Base-by-base conservation (phyloP, 2,888 invertebrate species). In the Tachina lurida region DNA sequence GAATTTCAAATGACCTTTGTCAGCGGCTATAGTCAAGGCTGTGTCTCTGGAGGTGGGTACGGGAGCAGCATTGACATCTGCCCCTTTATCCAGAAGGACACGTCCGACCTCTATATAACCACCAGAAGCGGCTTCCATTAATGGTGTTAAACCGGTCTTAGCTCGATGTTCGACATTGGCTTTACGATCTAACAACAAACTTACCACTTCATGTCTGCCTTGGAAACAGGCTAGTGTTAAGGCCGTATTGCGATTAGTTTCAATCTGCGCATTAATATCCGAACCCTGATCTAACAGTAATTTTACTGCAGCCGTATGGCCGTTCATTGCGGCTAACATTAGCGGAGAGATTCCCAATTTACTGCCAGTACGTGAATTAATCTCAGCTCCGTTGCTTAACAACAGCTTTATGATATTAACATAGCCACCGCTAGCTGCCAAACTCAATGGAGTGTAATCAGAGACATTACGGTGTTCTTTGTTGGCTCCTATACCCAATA, bases 241-340 rank as follows among this genome's bases (percentile, higher is more conserved):
- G 43, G 99, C 99, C 41, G 99, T 99, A 93, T 99, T 99, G 81
- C 99, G 95, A 93, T 99, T 99, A 58, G 99, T 99, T 94, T 99
- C 99, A 90, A 99, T 99, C 94, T 98, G 98, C 88, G 99, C 99
- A 94, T 99, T 99, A 90, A 99, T 99, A 93, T 99, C 99, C 90
- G 98, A 98, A 88, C 99, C 99, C 95, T 98, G 98, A 93, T 99
- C 99, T 82, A 99, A 94, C 81, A 99, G 94, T 86, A 99, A 93
- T 90, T 97, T 97, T 62, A 99, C 99, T 60, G 99, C 99, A 84
- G 97, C 97, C 91, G 96, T 96, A 91, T 98, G 98, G 0, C 99
- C 99, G 94, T 99, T 99, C 99, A 99, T 99, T 39, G 99, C 98
- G 19, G 99, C 99, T 91, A 99, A 93, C 99, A 99, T 99, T 76